A percentile compares a stretch with the other conserved stretches of the same genome.
These are phyloP conservation scores for Papilio polyxenes DNA, from an alignment of 1,140 invertebrate genomes.

Conservation along the genomic window DNA sequence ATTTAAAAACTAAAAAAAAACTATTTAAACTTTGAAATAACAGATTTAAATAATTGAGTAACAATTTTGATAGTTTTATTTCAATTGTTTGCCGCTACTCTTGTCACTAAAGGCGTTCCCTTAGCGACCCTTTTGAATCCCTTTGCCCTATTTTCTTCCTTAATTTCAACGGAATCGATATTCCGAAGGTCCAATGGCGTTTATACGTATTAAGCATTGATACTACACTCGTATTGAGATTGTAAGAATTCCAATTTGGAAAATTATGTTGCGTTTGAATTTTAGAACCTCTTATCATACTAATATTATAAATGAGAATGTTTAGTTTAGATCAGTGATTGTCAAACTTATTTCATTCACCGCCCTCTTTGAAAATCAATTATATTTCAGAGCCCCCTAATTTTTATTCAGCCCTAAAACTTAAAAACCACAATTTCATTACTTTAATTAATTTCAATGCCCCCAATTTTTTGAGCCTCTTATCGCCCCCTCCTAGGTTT, in stretches of 20 bases:
- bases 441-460: no score
- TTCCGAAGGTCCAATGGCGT: conserved; percentile 51
- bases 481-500: no score
- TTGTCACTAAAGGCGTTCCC: conserved; percentile 30
- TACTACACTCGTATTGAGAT: conserved; percentile 34
- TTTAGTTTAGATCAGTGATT: no score
- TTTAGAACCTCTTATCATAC: background rate
- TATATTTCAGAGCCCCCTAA: no score
- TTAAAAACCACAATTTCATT: no score
- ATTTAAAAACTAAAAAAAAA: no score
- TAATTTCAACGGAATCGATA: conserved; percentile 65
- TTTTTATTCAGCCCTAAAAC: no score
- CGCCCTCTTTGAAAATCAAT: no score
- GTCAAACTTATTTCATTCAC: no score
- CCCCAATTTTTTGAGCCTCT: no score
- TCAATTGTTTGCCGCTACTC: conserved; percentile 39
- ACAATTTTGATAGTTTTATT: conserved; percentile 21
- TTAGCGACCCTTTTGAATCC: conserved; percentile 52
- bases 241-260: conserved; percentile 39
- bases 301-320: no score
- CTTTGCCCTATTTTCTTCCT: conserved; percentile 61
- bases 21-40: background rate
- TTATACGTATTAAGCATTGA: conserved; percentile 57
- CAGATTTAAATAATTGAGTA: conserved; percentile 3
- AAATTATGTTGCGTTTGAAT: conserved; percentile 39